phyloP scores from a whole-genome alignment of 2,797 vertebrate species.

The Limnodromus scolopaceus region DNA sequence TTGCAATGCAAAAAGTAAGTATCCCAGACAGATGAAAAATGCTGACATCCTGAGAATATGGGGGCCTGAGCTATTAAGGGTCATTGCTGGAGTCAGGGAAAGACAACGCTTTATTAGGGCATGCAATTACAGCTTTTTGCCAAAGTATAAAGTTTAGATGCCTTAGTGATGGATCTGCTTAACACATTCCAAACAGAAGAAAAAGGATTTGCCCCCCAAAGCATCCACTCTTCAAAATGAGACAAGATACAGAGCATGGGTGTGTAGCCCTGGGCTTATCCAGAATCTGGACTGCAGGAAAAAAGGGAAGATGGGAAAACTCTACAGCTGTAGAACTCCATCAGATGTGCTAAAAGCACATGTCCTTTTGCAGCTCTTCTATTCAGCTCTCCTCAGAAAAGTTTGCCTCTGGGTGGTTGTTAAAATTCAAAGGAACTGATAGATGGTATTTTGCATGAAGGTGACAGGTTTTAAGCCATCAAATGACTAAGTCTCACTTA shows the following conservation, averaged over 20 bases:
- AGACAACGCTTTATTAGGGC: background rate
- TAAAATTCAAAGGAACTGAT: background rate
- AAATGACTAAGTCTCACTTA: background rate
- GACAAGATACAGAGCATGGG: background rate
- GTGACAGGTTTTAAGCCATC: background rate
- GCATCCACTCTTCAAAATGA: background rate
- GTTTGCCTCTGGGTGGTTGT: background rate
- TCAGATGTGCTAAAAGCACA: background rate
- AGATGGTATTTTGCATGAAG: background rate
- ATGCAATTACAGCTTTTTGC: background rate
- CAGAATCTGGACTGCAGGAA: background rate
- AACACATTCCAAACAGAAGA: background rate
- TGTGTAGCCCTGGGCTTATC: background rate
- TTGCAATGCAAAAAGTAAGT: background rate
- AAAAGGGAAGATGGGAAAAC: background rate
- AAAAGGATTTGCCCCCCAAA: background rate
- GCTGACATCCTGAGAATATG: background rate
- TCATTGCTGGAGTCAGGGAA: background rate
- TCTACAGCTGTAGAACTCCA: background rate
- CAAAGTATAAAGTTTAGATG: background rate
- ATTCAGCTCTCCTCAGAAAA: background rate
- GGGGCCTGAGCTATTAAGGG: background rate
- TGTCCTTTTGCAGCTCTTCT: background rate
- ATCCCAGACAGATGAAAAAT: background rate
- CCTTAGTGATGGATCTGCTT: background rate